Base-by-base conservation (phyloP, 2,888 invertebrate genomes). In the Melinaea marsaeus region DNA sequence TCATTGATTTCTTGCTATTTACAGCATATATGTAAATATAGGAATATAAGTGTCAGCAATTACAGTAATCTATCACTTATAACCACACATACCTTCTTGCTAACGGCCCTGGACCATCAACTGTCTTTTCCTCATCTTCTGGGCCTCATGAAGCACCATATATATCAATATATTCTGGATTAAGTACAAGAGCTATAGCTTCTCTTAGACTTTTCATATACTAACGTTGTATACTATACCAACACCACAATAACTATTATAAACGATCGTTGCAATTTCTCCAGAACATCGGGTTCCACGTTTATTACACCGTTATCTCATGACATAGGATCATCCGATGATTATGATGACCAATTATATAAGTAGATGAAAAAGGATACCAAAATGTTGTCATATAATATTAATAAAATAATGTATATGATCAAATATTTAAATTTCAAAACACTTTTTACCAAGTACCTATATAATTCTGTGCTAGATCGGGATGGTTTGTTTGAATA, bases 241-340 rank as follows among this genome's bases (percentile, higher is more conserved):
- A 59, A 99, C 98, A 6, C 99, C 99, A 85, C 99, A 99, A 80
- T 95, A 96, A 77, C 95, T 95, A 88, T 99, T 99, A 85, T 97
- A 98, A 37, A 99, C 99, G 45, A 97, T 95, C 60, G 97, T 99
- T 13, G 99, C 98, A 0, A 99, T 99, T 91, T 99, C 99, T 9
- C 99, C 99, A 4, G 99, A 99, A 84, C 99, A 99, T 72, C 99
- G 92, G 35, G 99, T 99, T 2, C 99, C 99, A 81, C 99, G 99
- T 91, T 99, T 99, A 91, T 99, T 99, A 86, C 99, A 33, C 98
- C 98, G 85, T 99, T 98, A 87, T 99, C 98, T 86, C 98, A 95
- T 13, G 99, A 99, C 94, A 97, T 98, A 7, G 99, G 99, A 88
- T 99, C 99, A 72, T 95, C n/a, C n/a, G n/a, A n/a, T n/a, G n/a